These are phyloP conservation scores for Chrysochloris asiatica DNA, from an alignment of 2,113 vertebrate species.

Conservation along the genomic window DNA sequence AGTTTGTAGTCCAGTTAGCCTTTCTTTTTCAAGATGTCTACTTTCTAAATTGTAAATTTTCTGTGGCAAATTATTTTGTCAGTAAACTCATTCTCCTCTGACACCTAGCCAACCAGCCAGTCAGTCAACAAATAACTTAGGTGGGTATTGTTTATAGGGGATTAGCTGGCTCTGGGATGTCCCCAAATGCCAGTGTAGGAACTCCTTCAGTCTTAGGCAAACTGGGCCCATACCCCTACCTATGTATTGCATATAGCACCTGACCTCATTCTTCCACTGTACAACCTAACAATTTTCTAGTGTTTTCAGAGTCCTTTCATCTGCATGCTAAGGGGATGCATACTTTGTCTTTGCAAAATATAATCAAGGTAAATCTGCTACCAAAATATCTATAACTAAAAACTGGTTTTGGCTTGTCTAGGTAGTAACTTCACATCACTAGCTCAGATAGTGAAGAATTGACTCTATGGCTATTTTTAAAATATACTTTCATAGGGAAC, in stretches of 20 bases:
- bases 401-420: conserved; percentile 45
- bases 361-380: conserved; percentile 59
- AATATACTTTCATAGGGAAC: conserved; percentile 44
- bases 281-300: neutral
- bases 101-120: neutral
- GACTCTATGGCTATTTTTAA: conserved; percentile 52
- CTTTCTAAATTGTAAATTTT: conserved; percentile 41
- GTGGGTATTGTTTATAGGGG: neutral
- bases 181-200: neutral
- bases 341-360: conserved; percentile 59
- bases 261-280: conserved; percentile 18
- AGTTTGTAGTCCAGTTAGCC: conserved; percentile 36
- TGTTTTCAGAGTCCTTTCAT: conserved; percentile 59
- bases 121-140: conserved; percentile 28
- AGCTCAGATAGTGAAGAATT: conserved; percentile 61
- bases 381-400: conserved; percentile 60
- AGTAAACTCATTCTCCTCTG: conserved; percentile 34
- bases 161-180: neutral
- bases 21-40: conserved; percentile 24
- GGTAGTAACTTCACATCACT: conserved; percentile 44
- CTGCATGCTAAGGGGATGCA: conserved; percentile 30
- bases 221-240: neutral
- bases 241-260: conserved; percentile 30
- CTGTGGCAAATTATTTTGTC: conserved; percentile 39
- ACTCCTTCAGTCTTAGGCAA: neutral